Evolutionary conservation across 2,113 vertebrate species (phyloP).

Genomic region (Piliocolobus tephrosceles): DNA sequence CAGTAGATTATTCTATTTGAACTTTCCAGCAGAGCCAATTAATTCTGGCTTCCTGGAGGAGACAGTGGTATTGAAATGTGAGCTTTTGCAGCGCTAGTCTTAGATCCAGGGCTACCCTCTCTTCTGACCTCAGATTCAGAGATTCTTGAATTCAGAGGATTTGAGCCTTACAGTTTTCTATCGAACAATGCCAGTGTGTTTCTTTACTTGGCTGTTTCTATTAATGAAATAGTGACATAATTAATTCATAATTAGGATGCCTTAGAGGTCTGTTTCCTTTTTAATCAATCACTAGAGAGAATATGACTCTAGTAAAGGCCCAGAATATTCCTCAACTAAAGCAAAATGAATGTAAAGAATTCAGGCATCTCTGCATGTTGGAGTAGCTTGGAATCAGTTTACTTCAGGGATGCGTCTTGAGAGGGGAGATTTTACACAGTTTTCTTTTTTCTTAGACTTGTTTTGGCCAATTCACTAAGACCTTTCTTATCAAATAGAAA

Average conservation of each 20-base stretch:
- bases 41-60: conserved; percentile 34
- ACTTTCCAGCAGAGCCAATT: conserved; percentile 55
- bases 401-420: neutral
- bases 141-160: neutral
- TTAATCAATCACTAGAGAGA: conserved; percentile 47
- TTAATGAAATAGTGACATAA: conserved; percentile 59
- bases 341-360: neutral
- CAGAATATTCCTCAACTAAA: neutral
- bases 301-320: neutral
- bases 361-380: neutral
- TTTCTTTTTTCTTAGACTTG: neutral
- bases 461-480: neutral
- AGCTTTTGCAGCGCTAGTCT: neutral
- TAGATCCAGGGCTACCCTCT: neutral
- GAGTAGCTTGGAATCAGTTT: neutral
- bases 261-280: conserved; percentile 64
- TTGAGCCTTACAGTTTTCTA: neutral
- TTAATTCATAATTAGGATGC: conserved; percentile 68
- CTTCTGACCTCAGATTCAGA: neutral
- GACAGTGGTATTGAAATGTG: neutral
- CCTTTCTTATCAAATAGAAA: conserved; percentile 16
- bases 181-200: conserved; percentile 25
- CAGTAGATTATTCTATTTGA: conserved; percentile 68
- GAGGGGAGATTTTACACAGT: neutral
- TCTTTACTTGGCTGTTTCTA: conserved; percentile 45